These are phyloP conservation scores for Mesorhabditis spiculigera DNA, from an alignment of 2,888 invertebrate species.

Conservation along the genomic window DNA sequence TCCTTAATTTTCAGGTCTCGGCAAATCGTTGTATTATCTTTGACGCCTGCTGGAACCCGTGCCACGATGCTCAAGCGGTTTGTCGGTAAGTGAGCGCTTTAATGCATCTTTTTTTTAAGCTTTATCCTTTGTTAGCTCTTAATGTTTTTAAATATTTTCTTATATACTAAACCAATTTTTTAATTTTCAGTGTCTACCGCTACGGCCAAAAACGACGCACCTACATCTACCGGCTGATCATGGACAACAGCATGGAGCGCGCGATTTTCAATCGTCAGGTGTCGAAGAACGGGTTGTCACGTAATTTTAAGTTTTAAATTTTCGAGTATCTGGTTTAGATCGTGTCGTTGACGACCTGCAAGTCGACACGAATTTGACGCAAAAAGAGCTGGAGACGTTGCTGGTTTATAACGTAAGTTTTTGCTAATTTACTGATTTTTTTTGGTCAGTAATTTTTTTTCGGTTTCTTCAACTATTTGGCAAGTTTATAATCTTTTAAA, in stretches of 20 bases:
- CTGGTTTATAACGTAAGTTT: slow-evolving; percentile 61
- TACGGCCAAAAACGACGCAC: slow-evolving; percentile 92
- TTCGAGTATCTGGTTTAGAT: slow-evolving; percentile 64
- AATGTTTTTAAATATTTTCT: not conserved
- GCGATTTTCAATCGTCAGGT: slow-evolving; percentile 97
- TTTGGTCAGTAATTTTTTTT: not conserved
- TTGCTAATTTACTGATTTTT: not conserved
- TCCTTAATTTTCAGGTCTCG: slow-evolving; percentile 61
- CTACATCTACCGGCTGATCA: slow-evolving; percentile 90
- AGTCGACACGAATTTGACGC: slow-evolving; percentile 75
- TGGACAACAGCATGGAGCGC: slow-evolving; percentile 93
- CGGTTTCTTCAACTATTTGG: not conserved
- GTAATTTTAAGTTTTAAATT: slow-evolving; percentile 23
- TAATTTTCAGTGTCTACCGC: slow-evolving; percentile 20
- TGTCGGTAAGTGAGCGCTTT: slow-evolving; percentile 72
- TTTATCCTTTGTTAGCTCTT: not conserved
- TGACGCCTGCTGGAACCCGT: slow-evolving; percentile 98
- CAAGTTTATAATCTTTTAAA: not conserved
- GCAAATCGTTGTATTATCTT: slow-evolving; percentile 95
- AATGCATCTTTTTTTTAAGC: not conserved
- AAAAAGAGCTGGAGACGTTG: slow-evolving; percentile 68
- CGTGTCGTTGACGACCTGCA: slow-evolving; percentile 96
- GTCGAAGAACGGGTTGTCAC: slow-evolving; percentile 93
- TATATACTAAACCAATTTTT: not conserved
- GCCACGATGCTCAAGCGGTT: slow-evolving; percentile 79